A percentile compares a stretch with the other conserved stretches of the same genome.
Evolutionary conservation across 2,888 invertebrate genomes (phyloP).

Genomic region (Sinotaia quadrata): DNA sequence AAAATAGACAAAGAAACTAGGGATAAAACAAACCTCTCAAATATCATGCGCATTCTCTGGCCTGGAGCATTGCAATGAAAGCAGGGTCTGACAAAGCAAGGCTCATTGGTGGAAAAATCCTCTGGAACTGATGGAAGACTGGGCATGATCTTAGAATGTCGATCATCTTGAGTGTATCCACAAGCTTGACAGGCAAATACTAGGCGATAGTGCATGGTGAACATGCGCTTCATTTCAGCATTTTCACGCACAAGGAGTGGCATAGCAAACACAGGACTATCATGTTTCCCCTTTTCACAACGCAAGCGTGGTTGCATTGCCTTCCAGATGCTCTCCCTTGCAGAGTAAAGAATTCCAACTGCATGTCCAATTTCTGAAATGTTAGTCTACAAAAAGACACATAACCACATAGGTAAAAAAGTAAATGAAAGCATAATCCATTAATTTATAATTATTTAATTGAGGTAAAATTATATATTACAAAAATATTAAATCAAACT

Average conservation of each 20-base stretch:
- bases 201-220: conserved; percentile 56
- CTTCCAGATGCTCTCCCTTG: conserved; percentile 61
- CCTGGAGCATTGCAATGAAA: conserved; percentile 56
- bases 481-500: too few relatives aligned
- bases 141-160: conserved; percentile 53
- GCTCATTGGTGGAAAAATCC: conserved; percentile 56
- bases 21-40: conserved; percentile 51
- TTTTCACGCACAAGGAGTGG: conserved; percentile 56
- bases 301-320: conserved; percentile 57
- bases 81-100: conserved; percentile 57
- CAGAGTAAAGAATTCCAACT: conserved; percentile 48
- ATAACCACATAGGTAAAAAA: too few relatives aligned
- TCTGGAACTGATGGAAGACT: conserved; percentile 59
- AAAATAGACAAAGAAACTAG: too few relatives aligned
- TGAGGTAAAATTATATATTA: too few relatives aligned
- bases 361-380: conserved; percentile 42
- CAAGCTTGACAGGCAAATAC: conserved; percentile 49
- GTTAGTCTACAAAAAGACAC: conserved; percentile 18
- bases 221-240: conserved; percentile 48
- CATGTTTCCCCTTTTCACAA: conserved; percentile 64
- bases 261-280: conserved; percentile 68
- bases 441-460: too few relatives aligned
- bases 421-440: too few relatives aligned
- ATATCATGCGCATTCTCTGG: conserved; percentile 59
- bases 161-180: conserved; percentile 47